phyloP scores from a whole-genome alignment of 2,113 vertebrate genomes.

The Petrocephalus microphthalmus region DNA sequence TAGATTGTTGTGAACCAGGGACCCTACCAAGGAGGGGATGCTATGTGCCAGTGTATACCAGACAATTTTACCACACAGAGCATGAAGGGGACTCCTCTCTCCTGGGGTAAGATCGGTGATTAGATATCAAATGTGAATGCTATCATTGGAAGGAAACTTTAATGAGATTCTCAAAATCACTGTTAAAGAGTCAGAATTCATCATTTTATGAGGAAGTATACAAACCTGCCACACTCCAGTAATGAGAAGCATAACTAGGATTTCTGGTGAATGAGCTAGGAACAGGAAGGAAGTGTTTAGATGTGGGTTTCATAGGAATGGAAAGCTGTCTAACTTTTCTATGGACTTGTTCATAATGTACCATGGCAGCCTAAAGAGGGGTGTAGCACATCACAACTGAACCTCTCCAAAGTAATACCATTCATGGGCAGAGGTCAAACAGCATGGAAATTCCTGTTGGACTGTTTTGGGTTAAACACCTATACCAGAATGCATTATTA shows the following conservation, averaged over 20 bases:
- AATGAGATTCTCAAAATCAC: too few relatives aligned
- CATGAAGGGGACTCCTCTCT: constrained; percentile 67
- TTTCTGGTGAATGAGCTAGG: not conserved
- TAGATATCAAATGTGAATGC: too few relatives aligned
- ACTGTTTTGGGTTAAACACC: not conserved
- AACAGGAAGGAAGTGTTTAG: not conserved
- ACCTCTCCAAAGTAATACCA: not conserved
- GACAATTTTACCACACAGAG: constrained; percentile 67
- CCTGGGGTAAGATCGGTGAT: constrained; percentile 20
- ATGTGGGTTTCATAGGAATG: constrained; percentile 2
- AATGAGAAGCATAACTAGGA: not conserved
- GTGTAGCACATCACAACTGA: not conserved
- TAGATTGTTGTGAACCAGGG: not conserved
- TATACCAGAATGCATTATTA: not conserved
- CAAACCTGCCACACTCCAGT: not conserved
- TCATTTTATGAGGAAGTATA: not conserved
- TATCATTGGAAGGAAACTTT: too few relatives aligned
- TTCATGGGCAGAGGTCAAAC: not conserved
- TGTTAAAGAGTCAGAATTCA: not conserved
- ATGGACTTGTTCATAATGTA: not conserved
- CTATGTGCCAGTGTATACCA: constrained; percentile 54
- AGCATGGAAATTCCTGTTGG: not conserved
- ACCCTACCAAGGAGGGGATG: not conserved
- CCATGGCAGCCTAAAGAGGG: not conserved
- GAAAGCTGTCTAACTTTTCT: not conserved